Percentiles rank a stretch among this genome's conserved stretches.
Conservation (phyloP, 2,797 vertebrate species). For the Sternotherus odoratus region DNA sequence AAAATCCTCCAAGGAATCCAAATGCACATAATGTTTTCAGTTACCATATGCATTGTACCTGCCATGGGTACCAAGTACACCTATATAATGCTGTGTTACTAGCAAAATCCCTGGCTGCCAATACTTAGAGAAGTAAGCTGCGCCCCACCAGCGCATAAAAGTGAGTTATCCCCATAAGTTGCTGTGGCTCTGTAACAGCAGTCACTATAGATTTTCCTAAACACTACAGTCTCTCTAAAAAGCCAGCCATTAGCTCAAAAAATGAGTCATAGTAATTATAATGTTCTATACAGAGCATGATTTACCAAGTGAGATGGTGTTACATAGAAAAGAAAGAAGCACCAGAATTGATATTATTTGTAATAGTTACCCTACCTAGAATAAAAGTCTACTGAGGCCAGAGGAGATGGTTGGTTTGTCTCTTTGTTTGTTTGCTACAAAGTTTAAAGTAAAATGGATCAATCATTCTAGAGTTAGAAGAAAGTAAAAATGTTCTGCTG, state of each 20-base stretch:
- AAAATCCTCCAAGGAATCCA: too few species aligned
- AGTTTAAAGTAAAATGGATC: neutral
- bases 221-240: neutral
- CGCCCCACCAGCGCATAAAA: neutral
- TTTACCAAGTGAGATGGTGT: neutral
- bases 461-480: neutral
- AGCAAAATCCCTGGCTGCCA: fast-evolving
- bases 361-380: neutral
- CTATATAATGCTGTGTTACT: fast-evolving
- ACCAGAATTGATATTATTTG: neutral
- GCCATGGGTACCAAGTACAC: neutral
- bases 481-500: neutral
- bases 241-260: neutral
- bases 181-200: neutral
- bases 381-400: neutral
- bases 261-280: neutral
- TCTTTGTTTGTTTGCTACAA: neutral
- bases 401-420: neutral
- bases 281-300: neutral
- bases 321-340: neutral
- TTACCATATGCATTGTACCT: too few species aligned
- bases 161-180: neutral
- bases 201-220: neutral
- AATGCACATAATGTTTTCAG: too few species aligned
- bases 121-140: neutral